Evolutionary conservation across 2,113 vertebrate genomes (phyloP), one percentile per base, ranked within the genome.

Genomic region (Nipponia nippon): DNA sequence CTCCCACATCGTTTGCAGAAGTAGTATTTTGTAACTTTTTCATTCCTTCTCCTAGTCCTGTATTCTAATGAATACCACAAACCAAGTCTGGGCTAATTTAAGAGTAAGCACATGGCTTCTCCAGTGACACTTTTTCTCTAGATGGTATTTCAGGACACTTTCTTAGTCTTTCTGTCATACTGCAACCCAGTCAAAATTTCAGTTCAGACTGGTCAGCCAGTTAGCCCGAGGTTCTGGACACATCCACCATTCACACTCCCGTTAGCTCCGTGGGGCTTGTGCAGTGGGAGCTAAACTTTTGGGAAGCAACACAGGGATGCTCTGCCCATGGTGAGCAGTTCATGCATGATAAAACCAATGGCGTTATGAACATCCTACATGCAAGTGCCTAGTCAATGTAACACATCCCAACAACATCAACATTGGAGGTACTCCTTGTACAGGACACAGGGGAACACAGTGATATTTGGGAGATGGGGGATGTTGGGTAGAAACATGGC

Each of bases 231-330:
- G 8, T 61, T 84, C 62, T 76, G 44, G 34, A 66, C 13, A 13
- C 8, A 32, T 25, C 36, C 0, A 0, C 34, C 0, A 0, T 20
- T 94, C 26, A 34, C n/a, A 40, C 1, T 62, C 40, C 23, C 0
- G 0, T 73, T 65, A 46, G 8, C 19, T 80, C 38, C 32, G 22
- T 1, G 38, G 7, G 47, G 10, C 11, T 75, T 63, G 32, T 40
- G 34, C 14, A 65, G 9, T 10, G 11, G 40, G 20, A 86, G 29
- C 25, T 18, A 76, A 52, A 32, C 11, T 36, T 87, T 40, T 4
- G 25, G 61, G 17, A 79, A 73, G 29, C 8, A 83, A 3, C n/a
- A 79, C 25, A 67, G 44, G n/a, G 46, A 56, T 73, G 20, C 13
- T 90, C 15, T 72, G 38, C 9, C 12, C 23, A 34, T 1, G 0